Evolutionary conservation across 2,888 invertebrate genomes (phyloP).

Genomic region (Coenonympha arcania): DNA sequence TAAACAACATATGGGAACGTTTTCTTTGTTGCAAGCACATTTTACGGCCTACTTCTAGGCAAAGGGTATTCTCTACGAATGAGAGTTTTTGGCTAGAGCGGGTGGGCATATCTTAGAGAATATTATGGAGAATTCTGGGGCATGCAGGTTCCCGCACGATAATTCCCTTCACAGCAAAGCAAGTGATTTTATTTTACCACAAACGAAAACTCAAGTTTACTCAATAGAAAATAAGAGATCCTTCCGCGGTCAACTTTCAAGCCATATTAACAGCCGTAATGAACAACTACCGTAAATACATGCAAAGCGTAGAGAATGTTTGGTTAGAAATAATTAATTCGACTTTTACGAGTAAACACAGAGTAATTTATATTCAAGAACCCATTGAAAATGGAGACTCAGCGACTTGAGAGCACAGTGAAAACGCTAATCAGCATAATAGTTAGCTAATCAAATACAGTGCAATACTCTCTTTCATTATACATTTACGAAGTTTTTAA

Average conservation of each 20-base stretch:
- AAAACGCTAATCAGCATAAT: conserved; percentile 4
- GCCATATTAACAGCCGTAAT: conserved; percentile 1
- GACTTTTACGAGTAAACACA: conserved; percentile 10
- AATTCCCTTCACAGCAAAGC: too few relatives aligned
- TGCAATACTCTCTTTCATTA: not conserved
- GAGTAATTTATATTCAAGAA: conserved; percentile 2
- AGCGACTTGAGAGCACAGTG: not conserved
- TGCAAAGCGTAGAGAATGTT: conserved; percentile 1
- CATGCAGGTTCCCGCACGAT: too few relatives aligned
- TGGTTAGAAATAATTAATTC: conserved; percentile 13
- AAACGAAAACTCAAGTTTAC: not conserved
- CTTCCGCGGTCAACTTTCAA: not conserved
- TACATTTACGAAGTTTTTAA: too few relatives aligned
- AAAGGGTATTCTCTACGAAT: too few relatives aligned
- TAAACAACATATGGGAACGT: too few relatives aligned
- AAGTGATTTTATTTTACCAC: too few relatives aligned
- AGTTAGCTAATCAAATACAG: not conserved
- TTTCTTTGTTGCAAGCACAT: too few relatives aligned
- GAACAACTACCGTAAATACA: not conserved
- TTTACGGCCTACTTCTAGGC: too few relatives aligned
- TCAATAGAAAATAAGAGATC: conserved; percentile 3
- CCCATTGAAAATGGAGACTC: not conserved
- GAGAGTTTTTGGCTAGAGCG: too few relatives aligned
- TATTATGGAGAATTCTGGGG: too few relatives aligned
- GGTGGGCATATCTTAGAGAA: too few relatives aligned